Percentiles rank a stretch among this genome's conserved stretches.
Evolutionary conservation across 2,888 invertebrate genomes (phyloP).

Genomic region (Drosophila infuscata): DNA sequence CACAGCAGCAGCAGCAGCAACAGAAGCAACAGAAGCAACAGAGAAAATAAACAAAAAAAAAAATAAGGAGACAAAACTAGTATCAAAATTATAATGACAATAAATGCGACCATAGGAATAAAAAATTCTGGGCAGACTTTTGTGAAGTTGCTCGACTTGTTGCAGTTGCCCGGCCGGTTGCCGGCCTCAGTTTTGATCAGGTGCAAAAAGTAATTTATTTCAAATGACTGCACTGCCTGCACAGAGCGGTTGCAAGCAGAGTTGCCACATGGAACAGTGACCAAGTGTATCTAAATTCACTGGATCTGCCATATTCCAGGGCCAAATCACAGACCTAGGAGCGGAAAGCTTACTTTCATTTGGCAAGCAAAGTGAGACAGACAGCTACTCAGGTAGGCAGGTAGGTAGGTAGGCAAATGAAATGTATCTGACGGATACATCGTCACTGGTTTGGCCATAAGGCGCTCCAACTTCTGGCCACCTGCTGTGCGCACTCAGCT

Average conservation of each 20-base stretch:
- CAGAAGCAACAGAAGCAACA: constrained; percentile 14
- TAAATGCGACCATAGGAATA: constrained; percentile 59
- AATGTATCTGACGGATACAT: constrained; percentile 71
- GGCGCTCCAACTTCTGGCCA: constrained; percentile 60
- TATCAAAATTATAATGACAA: constrained; percentile 80
- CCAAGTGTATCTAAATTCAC: constrained; percentile 33
- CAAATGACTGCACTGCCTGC: constrained; percentile 73
- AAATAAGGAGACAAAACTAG: constrained; percentile 35
- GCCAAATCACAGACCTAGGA: constrained; percentile 51
- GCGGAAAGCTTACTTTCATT: constrained; percentile 62
- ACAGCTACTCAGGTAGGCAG: background rate
- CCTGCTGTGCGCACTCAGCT: constrained; percentile 68
- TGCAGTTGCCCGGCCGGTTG: constrained; percentile 27
- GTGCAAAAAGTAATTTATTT: constrained; percentile 82
- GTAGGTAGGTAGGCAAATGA: constrained; percentile 30
- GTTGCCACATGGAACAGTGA: constrained; percentile 16
- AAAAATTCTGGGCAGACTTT: constrained; percentile 41
- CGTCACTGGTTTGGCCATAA: constrained; percentile 21
- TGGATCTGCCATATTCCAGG: constrained; percentile 7
- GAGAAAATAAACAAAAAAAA: constrained; percentile 30
- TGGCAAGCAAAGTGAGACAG: background rate
- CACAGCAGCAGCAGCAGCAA: constrained; percentile 24
- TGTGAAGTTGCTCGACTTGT: constrained; percentile 26
- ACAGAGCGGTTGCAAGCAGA: constrained; percentile 29
- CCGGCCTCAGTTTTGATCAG: constrained; percentile 75